A percentile compares a stretch with the other conserved stretches of the same genome.
Evolutionary conservation across 2,888 invertebrate species (phyloP).

Genomic region (Hydrotaea diabolus): DNA sequence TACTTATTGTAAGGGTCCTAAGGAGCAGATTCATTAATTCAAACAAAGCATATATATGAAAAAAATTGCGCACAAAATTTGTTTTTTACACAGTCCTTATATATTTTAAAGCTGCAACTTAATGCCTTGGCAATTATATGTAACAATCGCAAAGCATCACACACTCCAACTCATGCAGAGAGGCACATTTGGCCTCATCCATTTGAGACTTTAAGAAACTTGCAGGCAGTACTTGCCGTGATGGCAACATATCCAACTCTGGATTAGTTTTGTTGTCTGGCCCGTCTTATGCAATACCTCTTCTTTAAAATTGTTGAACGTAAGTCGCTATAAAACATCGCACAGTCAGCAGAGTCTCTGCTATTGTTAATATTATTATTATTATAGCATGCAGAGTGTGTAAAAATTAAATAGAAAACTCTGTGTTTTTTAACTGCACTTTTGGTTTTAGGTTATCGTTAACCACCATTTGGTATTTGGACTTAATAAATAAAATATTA

Average conservation of each 20-base stretch:
- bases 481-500: background rate
- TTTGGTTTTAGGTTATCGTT: background rate
- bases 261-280: conserved; percentile 24
- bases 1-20: too few relatives aligned
- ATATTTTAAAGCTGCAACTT: background rate
- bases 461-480: background rate
- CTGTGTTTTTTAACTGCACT: too few relatives aligned
- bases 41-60: too few relatives aligned
- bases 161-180: too few relatives aligned
- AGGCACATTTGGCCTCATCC: too few relatives aligned
- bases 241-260: conserved; percentile 11
- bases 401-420: too few relatives aligned
- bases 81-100: conserved; percentile 7
- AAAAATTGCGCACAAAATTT: background rate
- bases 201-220: conserved; percentile 3
- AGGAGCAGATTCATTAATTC: too few relatives aligned
- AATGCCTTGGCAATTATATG: conserved; percentile 32
- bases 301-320: conserved; percentile 27
- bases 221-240: background rate
- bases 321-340: conserved; percentile 22
- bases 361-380: too few relatives aligned
- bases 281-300: conserved; percentile 30
- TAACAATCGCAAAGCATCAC: conserved; percentile 12
- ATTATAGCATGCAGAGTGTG: too few relatives aligned
- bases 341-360: background rate